These are phyloP conservation scores for Mastigias papua DNA, from an alignment of 30 jellyfish, hydroid and myxozoan genomes.

Conservation along the genomic window DNA sequence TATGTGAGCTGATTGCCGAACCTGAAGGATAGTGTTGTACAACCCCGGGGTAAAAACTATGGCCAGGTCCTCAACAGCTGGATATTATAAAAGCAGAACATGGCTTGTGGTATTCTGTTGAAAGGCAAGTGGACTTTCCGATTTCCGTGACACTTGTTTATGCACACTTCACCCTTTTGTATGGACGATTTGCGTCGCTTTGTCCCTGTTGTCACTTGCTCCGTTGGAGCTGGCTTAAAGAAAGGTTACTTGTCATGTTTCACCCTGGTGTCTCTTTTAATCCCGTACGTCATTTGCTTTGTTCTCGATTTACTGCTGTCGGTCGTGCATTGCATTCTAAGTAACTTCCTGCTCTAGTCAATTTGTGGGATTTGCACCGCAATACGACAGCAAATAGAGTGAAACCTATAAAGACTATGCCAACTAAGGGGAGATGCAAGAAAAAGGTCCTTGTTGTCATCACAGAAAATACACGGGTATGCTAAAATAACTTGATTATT, in stretches of 20 bases:
- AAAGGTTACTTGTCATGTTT: conserved; percentile 18
- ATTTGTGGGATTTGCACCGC: background rate
- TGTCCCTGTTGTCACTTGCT: background rate
- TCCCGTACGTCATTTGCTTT: background rate
- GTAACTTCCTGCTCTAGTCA: background rate
- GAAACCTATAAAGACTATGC: conserved; percentile 7
- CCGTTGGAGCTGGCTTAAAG: background rate
- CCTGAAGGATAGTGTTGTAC: no score
- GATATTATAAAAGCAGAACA: no score
- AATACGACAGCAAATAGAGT: background rate
- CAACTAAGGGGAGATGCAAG: conserved; percentile 55
- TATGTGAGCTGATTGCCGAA: no score
- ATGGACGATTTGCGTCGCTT: background rate
- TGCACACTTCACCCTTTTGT: background rate
- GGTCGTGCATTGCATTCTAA: background rate
- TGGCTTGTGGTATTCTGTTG: background rate
- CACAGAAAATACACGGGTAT: conserved; percentile 41
- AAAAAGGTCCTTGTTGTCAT: conserved; percentile 44
- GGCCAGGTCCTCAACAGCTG: no score
- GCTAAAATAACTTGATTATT: background rate
- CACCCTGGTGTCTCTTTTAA: background rate
- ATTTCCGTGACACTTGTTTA: background rate
- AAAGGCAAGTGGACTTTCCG: background rate
- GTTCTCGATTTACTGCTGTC: background rate
- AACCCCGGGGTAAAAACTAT: no score